Conservation (phyloP, 2,888 invertebrate genomes). For the Lissonota sp. region DNA sequence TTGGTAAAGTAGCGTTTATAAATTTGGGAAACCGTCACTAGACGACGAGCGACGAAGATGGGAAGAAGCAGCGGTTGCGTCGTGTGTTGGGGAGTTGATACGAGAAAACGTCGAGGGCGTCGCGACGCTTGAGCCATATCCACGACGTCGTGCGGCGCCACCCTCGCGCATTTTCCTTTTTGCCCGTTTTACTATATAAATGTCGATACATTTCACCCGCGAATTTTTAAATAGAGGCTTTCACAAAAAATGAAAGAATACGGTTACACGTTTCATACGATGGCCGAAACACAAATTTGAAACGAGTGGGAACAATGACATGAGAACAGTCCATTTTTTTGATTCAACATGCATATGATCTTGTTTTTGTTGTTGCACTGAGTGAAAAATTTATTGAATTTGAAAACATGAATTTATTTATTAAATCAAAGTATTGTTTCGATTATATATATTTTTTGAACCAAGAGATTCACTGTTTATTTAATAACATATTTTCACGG, state of each 20-base stretch:
- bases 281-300: neutral
- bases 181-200: neutral
- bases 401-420: too few relatives aligned
- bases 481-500: too few relatives aligned
- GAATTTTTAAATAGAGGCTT: constrained; percentile 33
- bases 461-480: too few relatives aligned
- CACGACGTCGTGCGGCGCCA: constrained; percentile 53
- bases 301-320: constrained; percentile 33
- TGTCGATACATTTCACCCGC: constrained; percentile 32
- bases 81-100: constrained; percentile 6
- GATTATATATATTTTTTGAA: too few relatives aligned
- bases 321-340: neutral
- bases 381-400: too few relatives aligned
- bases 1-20: neutral
- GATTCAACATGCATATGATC: neutral
- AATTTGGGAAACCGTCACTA: too few relatives aligned
- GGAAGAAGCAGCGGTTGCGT: constrained; percentile 21
- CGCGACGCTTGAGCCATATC: constrained; percentile 35
- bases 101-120: constrained; percentile 43
- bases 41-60: neutral
- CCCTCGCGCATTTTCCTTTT: constrained; percentile 40
- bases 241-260: neutral
- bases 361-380: too few relatives aligned
- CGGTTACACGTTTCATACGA: neutral
- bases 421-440: too few relatives aligned